These are phyloP conservation scores for Hiodon tergisus DNA, from an alignment of 2,113 vertebrate genomes.

Conservation along the genomic window DNA sequence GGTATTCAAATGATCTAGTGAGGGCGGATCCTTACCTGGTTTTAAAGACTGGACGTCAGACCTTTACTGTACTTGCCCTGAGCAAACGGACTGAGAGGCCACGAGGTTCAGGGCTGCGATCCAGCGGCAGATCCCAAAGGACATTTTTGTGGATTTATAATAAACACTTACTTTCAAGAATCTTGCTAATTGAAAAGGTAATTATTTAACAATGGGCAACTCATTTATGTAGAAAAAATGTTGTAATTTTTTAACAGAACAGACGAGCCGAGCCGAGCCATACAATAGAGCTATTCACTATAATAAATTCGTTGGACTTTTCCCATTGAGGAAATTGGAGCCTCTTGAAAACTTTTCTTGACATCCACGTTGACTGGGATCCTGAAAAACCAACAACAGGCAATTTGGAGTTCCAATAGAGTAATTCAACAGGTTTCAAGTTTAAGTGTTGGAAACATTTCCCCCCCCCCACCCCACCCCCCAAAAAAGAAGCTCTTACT, in stretches of 20 bases:
- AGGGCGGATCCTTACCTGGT: conserved; percentile 46
- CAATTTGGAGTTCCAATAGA: conserved; percentile 7
- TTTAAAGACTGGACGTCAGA: conserved; percentile 51
- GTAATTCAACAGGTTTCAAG: conserved; percentile 31
- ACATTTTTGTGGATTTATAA: conserved; percentile 29
- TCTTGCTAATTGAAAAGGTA: neutral
- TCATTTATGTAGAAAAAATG: conserved; percentile 39
- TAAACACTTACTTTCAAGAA: conserved; percentile 1
- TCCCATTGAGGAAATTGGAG: conserved; percentile 16
- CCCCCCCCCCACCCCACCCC: conserved; percentile 20
- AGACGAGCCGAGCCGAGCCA: conserved; percentile 4
- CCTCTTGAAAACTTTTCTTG: conserved; percentile 9
- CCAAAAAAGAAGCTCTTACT: conserved; percentile 38
- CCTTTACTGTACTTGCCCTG: conserved; percentile 39
- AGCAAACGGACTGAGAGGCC: conserved; percentile 23
- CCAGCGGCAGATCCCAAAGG: conserved; percentile 20
- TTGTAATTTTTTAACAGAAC: conserved; percentile 27
- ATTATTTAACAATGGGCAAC: conserved; percentile 47
- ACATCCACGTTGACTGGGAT: conserved; percentile 1
- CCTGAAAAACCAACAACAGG: neutral
- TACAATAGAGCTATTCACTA: neutral
- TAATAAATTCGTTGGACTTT: conserved; percentile 1
- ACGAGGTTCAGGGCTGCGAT: neutral
- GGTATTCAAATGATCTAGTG: conserved; percentile 50
- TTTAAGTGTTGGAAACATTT: conserved; percentile 17